phyloP scores from a whole-genome alignment of 2,797 vertebrate species.

The Micrastur ruficollis region DNA sequence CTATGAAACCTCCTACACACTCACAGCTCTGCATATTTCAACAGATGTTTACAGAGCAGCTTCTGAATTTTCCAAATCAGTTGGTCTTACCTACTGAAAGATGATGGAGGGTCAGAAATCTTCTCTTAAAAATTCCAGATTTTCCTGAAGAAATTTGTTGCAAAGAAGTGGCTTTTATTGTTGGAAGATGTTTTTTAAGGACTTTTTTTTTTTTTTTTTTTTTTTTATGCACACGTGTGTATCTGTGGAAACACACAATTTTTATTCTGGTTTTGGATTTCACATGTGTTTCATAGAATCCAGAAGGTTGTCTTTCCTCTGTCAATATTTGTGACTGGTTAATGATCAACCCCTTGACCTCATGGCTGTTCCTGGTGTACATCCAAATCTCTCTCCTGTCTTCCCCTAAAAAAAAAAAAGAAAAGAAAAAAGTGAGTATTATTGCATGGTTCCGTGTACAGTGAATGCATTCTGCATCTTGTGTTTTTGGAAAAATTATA shows the following conservation, averaged over 20 bases:
- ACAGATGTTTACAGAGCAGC: background rate
- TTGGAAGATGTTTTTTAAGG: background rate
- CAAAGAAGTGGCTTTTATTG: background rate
- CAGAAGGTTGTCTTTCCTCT: background rate
- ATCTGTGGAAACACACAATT: background rate
- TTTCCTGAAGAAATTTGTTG: background rate
- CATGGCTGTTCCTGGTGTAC: background rate
- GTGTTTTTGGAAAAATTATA: background rate
- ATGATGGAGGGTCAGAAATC: background rate
- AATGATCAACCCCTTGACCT: conserved; percentile 60
- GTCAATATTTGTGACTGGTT: conserved; percentile 72
- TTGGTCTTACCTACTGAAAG: background rate
- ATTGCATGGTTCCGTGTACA: background rate
- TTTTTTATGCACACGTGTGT: background rate
- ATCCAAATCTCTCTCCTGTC: conserved; percentile 17
- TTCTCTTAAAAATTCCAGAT: background rate
- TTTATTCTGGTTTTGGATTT: background rate
- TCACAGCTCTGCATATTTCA: background rate
- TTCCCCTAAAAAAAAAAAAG: background rate
- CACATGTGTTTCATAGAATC: background rate
- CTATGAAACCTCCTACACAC: background rate
- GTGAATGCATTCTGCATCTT: background rate
- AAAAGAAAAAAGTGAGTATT: conserved; percentile 37
- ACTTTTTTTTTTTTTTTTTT: background rate
- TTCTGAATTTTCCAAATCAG: background rate